Percentiles rank a stretch among this genome's conserved stretches.
Evolutionary conservation across 92 coral and sea anemone species (phyloP).

Genomic region (Virgularia gustaviana): DNA sequence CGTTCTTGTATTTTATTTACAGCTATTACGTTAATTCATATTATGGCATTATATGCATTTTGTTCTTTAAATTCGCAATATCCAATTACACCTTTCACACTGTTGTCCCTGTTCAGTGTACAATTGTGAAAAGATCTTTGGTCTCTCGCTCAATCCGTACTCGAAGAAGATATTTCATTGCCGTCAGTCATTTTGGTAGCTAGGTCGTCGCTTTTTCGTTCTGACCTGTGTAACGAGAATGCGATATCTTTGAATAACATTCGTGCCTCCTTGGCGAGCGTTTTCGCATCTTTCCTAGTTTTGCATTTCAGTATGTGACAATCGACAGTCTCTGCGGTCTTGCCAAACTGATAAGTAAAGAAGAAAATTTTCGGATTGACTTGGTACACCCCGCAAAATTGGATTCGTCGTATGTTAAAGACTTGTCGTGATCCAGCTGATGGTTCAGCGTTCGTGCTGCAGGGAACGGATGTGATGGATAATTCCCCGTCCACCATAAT

Average conservation of each 20-base stretch:
- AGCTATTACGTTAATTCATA: no score
- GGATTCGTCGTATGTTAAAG: constrained; percentile 66
- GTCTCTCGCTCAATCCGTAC: no score
- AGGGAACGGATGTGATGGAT: constrained; percentile 61
- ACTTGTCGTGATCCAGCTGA: constrained; percentile 48
- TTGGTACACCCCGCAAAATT: constrained; percentile 77
- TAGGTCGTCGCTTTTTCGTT: neutral
- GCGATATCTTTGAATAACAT: constrained; percentile 19
- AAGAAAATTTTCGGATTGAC: constrained; percentile 76
- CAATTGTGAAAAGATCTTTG: no score
- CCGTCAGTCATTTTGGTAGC: neutral
- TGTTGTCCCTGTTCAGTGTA: no score
- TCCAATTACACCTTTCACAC: no score
- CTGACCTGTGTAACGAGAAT: constrained; percentile 4
- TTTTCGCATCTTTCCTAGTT: constrained; percentile 78
- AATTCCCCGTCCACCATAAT: constrained; percentile 76
- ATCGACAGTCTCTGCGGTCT: constrained; percentile 76
- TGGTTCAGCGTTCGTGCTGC: constrained; percentile 78
- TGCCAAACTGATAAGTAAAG: constrained; percentile 84
- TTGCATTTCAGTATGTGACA: constrained; percentile 78
- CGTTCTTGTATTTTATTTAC: no score
- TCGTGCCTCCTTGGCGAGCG: constrained; percentile 67
- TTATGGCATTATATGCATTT: no score
- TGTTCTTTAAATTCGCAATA: no score
- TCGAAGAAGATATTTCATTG: no score